Base-by-base conservation (phyloP, 2,113 vertebrate species). In the Hiodon tergisus region DNA sequence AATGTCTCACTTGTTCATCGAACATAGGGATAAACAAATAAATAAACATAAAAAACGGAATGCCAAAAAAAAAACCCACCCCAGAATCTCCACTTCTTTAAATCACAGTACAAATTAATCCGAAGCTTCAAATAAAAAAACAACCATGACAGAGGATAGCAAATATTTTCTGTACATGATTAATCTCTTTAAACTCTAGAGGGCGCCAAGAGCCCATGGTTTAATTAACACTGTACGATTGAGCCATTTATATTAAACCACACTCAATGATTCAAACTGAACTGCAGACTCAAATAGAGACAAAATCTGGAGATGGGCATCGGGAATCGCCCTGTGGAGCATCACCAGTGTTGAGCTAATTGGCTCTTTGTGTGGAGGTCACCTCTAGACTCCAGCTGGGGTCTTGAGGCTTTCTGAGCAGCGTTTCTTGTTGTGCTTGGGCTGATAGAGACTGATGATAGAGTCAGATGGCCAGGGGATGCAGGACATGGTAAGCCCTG, bases 281-380 rank as follows among this genome's bases (percentile, higher is more conserved):
- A 66, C 6, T 55, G 53, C 8, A 52, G 52, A 63, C 5, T 51
- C 5, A 57, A 57, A 57, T 50, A 57, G 53, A 46, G 52, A 46
- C 11, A 14, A 31, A 31, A 31, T 31, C 46, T 50, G 46, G 14
- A 14, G 17, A 5, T 4, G 51, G 53, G 11, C 52, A 48, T 67
- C 17, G 0, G n/a, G 2, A 51, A 57, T 52, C 48, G 31, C 69
- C 63, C 14, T 69, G 51, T n/a, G n/a, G 69, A 66, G 31, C 4
- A 47, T 3, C 7, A 3, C 8, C 53, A 70, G 53, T 53, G 55
- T 70, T n/a, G 53, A 14, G 54, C 48, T n/a, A 47, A 66, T 68
- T 50, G 52, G 16, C 48, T 74, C 13, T 74, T 17, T 31, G 48
- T 8, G 68, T 10, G 46, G 72, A 55, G 61, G 62, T 65, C 71